Conservation (phyloP, 1,140 invertebrate genomes). For the Sarcophaga peregrina region DNA sequence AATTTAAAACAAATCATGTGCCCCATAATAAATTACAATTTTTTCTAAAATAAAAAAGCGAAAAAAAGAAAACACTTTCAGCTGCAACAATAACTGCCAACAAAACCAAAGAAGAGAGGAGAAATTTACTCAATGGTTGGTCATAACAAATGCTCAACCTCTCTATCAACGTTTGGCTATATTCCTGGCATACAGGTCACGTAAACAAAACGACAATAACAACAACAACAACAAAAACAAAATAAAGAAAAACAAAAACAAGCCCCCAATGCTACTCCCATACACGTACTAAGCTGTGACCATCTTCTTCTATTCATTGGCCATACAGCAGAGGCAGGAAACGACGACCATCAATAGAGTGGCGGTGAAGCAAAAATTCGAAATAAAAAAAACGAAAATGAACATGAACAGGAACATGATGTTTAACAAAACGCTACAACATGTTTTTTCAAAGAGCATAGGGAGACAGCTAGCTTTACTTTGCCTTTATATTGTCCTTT, state of each 20-base stretch:
- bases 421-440: slow-evolving; percentile 2
- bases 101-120: neutral
- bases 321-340: neutral
- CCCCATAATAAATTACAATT: neutral
- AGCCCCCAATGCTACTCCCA: neutral
- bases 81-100: neutral
- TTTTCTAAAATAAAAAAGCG: neutral
- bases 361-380: too few species aligned
- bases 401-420: neutral
- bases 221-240: neutral
- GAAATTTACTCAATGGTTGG: neutral
- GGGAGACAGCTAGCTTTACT: too few species aligned
- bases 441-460: neutral
- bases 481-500: too few species aligned
- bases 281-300: neutral
- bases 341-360: neutral
- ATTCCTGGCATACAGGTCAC: neutral
- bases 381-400: neutral
- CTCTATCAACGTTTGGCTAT: neutral
- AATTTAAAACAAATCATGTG: neutral
- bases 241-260: neutral
- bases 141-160: neutral
- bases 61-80: too few species aligned
- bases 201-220: neutral
- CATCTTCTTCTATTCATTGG: neutral